Percentiles rank a stretch among this genome's conserved stretches.
Conservation (phyloP, 2,113 vertebrate genomes). For the Rattus norvegicus region GRCr8 NC_086026.1:19748001-19748500, state of each 20-base stretch:
- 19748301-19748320: constrained; percentile 54
- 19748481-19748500: background rate
- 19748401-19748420: background rate
- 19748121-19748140: background rate
- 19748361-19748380: background rate
- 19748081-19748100: constrained; percentile 71
- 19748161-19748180: background rate
- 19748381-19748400: constrained; percentile 40
- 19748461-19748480: background rate
- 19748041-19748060: constrained; percentile 2
- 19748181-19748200: background rate
- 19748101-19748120: constrained; percentile 59
- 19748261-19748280: constrained; percentile 25
- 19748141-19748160: constrained; percentile 46
- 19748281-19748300: background rate
- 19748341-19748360: constrained; percentile 62
- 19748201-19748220: background rate
- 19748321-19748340: constrained; percentile 67
- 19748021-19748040: constrained; percentile 25
- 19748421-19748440: background rate
- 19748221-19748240: constrained; percentile 58
- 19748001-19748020: constrained; percentile 54
- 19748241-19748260: background rate
- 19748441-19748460: background rate
- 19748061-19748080: constrained; percentile 72